A percentile compares a stretch with the other conserved stretches of the same genome.
These are phyloP conservation scores for Vespertilio murinus DNA, from an alignment of 2,797 vertebrate genomes.

Conservation along the genomic window DNA sequence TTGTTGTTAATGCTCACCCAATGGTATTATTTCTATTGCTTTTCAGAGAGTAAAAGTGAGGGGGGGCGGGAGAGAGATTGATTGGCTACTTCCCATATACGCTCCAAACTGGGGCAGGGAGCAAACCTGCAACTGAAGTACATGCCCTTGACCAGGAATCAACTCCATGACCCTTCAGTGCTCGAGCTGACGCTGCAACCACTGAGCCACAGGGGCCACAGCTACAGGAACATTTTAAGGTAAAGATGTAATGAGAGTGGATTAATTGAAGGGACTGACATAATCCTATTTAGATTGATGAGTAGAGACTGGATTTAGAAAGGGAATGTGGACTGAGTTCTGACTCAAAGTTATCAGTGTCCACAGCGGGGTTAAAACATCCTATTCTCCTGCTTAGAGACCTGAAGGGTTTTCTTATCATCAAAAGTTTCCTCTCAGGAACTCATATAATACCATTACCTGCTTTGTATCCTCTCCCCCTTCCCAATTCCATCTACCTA, in stretches of 20 bases:
- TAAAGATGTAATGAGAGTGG: neutral
- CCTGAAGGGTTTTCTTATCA: neutral
- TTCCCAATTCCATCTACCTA: neutral
- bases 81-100: too few species aligned
- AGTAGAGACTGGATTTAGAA: neutral
- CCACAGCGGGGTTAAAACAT: neutral
- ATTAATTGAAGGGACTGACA: accelerated
- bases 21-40: too few species aligned
- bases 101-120: too few species aligned
- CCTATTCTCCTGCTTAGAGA: neutral
- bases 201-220: too few species aligned
- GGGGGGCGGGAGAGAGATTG: too few species aligned
- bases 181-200: too few species aligned
- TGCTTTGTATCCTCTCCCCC: neutral
- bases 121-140: too few species aligned
- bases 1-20: neutral
- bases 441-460: neutral
- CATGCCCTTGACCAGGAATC: too few species aligned
- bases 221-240: neutral
- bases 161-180: too few species aligned
- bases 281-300: neutral
- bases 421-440: neutral
- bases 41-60: too few species aligned
- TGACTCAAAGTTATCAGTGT: neutral
- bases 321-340: neutral